Conservation (phyloP, 2,797 vertebrate species). For the Hippocampus kuda region DNA sequence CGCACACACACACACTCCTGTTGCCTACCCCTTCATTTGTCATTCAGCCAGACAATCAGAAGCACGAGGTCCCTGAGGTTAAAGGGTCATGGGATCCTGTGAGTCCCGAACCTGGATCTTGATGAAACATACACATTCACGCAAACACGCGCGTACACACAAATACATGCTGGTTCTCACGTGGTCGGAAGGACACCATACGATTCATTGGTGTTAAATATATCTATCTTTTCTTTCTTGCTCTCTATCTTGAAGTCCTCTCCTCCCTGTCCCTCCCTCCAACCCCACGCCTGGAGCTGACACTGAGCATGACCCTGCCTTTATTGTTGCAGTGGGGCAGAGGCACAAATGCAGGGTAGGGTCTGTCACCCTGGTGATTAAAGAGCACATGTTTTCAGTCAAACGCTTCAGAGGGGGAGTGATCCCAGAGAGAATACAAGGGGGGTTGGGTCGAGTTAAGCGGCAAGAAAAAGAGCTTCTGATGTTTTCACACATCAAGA, state of each 20-base stretch:
- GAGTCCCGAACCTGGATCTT: conserved; percentile 17
- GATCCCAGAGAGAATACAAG: conserved; percentile 28
- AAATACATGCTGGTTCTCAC: conserved; percentile 10
- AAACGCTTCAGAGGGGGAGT: conserved; percentile 54
- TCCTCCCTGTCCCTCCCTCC: conserved; percentile 16
- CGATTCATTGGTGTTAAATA: neutral
- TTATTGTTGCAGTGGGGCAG: conserved; percentile 61
- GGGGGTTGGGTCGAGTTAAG: conserved; percentile 16
- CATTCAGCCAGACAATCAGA: conserved; percentile 70
- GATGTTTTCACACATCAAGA: conserved; percentile 31
- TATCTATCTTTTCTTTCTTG: conserved; percentile 6
- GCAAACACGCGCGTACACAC: conserved; percentile 15
- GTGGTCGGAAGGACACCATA: neutral
- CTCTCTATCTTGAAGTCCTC: conserved; percentile 5
- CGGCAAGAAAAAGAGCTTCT: conserved; percentile 34
- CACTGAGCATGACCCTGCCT: conserved; percentile 64
- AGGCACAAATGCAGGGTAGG: conserved; percentile 58
- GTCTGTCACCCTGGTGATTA: conserved; percentile 66
- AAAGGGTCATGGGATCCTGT: conserved; percentile 59
- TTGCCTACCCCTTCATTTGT: conserved; percentile 59
- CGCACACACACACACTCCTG: conserved; percentile 33
- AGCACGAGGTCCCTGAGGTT: conserved; percentile 59
- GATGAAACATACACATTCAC: conserved; percentile 6
- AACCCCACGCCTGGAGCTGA: conserved; percentile 54
- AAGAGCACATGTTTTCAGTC: conserved; percentile 66